Evolutionary conservation across 2,797 vertebrate genomes (phyloP), one percentile per base, ranked within the genome.

Genomic region (Euthynnus affinis): DNA sequence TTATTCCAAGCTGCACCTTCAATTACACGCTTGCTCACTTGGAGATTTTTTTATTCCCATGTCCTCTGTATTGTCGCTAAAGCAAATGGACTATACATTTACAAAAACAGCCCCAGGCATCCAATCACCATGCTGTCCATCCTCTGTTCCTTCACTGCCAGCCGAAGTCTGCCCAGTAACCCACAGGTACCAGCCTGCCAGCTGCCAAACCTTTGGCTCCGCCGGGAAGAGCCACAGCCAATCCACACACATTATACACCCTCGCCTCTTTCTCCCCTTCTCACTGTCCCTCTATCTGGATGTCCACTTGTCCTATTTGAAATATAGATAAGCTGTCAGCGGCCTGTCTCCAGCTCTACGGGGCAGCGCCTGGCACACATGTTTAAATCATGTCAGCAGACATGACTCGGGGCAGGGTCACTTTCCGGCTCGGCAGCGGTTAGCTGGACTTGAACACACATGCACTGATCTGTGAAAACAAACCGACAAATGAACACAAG

Each of bases 271-370:
- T 23, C 79, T 65, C 53, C 58, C 9, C 57, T 22, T 48, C n/a
- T 23, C 51, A 25, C 40, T 10, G 63, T 69, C 67, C 37, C 63
- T 67, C 58, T 27, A 56, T 69, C 61, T 40, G 53, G 60, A 78
- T 60, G 74, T 77, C 77, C 82, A 66, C 81, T 74, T 68, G 25
- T 76, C 71, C 83, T 15, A 74, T 84, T 86, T 94, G 83, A 93
- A 94, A 94, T 89, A 94, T 92, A 91, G 84, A 95, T 91, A 81
- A 93, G 87, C 91, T 88, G 87, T 94, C 91, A 89, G 86, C 62
- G 3, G 81, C 59, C 15, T 25, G 83, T 89, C 87, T 90, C 64
- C 77, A 68, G 59, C 79, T 80, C 75, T 89, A 82, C 68, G 79
- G 72, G 60, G 80, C 32, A 42, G 76, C 22, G 44, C 67, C 75